phyloP scores from a whole-genome alignment of 2,113 vertebrate genomes.

The Scomber colias region DNA sequence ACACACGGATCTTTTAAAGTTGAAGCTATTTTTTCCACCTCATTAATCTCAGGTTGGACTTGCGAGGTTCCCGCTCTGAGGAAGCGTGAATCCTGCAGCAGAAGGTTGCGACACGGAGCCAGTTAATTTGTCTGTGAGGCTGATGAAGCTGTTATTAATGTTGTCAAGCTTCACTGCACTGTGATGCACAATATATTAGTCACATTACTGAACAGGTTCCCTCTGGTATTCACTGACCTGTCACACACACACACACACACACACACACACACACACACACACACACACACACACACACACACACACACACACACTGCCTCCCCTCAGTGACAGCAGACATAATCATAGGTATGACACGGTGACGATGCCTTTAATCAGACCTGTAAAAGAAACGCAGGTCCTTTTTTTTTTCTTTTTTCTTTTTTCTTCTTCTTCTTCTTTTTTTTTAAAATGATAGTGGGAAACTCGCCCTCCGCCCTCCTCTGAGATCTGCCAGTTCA shows the following conservation, averaged over 20 bases:
- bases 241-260: slow-evolving; percentile 31
- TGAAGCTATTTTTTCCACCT: neutral
- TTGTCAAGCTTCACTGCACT: slow-evolving; percentile 62
- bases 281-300: no score
- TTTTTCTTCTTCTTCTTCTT: no score
- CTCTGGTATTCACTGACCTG: slow-evolving; percentile 56
- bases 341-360: slow-evolving; percentile 68
- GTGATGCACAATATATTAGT: slow-evolving; percentile 54
- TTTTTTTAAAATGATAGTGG: no score
- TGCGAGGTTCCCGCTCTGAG: slow-evolving; percentile 10
- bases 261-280: no score
- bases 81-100: neutral
- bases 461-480: no score
- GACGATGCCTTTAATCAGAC: slow-evolving; percentile 10
- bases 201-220: slow-evolving; percentile 57
- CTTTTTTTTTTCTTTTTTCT: no score
- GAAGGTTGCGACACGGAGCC: slow-evolving; percentile 2
- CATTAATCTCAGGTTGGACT: slow-evolving; percentile 18
- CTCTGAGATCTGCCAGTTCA: no score
- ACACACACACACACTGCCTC: neutral
- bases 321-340: slow-evolving; percentile 51
- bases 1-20: slow-evolving; percentile 8
- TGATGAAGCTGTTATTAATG: slow-evolving; percentile 66
- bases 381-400: no score
- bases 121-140: slow-evolving; percentile 34